phyloP scores from a whole-genome alignment of 2,797 vertebrate species.

The Galaxias olidus region DNA sequence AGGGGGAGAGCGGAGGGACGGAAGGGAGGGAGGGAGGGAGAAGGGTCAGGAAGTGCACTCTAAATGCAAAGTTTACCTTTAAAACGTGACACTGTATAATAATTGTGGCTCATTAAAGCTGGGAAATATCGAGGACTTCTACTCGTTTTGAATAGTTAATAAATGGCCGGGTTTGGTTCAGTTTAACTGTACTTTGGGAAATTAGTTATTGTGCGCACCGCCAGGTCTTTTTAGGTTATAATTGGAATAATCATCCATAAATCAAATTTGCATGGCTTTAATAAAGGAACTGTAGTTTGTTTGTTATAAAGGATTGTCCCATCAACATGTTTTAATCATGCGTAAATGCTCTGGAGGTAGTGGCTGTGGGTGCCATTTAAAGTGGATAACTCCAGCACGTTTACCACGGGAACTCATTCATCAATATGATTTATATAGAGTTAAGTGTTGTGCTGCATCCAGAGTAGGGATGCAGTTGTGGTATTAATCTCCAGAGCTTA shows the following conservation, averaged over 20 bases:
- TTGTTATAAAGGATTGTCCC: not conserved
- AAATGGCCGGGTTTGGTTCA: not conserved
- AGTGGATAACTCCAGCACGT: not conserved
- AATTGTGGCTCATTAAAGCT: not conserved
- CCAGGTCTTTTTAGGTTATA: too few species aligned
- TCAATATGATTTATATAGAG: not conserved
- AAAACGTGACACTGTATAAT: not conserved
- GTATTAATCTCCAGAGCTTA: too few species aligned
- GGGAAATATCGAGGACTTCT: not conserved
- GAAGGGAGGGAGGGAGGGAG: not conserved
- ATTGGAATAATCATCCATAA: too few species aligned
- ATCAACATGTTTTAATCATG: not conserved
- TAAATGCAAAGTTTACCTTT: too few species aligned
- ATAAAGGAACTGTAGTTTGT: too few species aligned
- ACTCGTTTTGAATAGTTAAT: not conserved
- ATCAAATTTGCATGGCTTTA: too few species aligned
- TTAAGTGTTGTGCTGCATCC: not conserved
- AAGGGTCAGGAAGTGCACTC: not conserved
- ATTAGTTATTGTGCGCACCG: too few species aligned
- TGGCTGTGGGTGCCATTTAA: not conserved
- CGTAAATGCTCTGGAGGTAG: not conserved
- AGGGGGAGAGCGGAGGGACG: not conserved
- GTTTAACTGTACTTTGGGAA: not conserved
- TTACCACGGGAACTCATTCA: not conserved
- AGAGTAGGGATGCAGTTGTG: not conserved